Evolutionary conservation across 2,797 vertebrate genomes (phyloP).

Genomic region (Emydoidea blandingii): DNA sequence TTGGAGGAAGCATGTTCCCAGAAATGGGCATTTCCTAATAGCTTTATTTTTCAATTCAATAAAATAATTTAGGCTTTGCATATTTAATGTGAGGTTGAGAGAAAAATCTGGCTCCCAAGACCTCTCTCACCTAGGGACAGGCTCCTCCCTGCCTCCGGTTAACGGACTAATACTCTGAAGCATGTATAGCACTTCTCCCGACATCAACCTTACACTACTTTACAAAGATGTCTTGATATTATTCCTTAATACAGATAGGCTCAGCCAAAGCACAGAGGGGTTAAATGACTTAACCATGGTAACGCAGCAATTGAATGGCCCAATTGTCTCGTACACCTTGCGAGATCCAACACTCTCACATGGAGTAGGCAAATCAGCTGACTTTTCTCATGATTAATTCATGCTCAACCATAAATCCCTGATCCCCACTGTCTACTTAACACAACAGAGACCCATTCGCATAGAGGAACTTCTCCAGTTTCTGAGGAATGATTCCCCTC

Average conservation of each 20-base stretch:
- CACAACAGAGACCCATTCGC: too few relatives aligned
- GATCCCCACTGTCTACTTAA: rapidly evolving
- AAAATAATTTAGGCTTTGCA: not conserved
- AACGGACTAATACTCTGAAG: not conserved
- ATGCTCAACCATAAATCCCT: not conserved
- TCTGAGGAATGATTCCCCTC: not conserved
- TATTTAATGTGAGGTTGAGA: not conserved
- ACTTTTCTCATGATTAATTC: not conserved
- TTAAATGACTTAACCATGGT: not conserved
- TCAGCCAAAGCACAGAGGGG: not conserved
- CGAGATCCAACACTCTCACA: rapidly evolving
- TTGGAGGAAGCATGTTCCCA: conserved; percentile 45
- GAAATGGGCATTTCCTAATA: conserved; percentile 26
- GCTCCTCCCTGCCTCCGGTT: not conserved
- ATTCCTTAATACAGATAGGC: not conserved
- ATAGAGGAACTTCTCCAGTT: not conserved
- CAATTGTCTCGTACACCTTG: not conserved
- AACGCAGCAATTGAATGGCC: too few relatives aligned
- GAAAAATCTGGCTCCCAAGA: not conserved
- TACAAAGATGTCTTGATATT: not conserved
- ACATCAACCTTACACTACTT: rapidly evolving
- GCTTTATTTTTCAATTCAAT: conserved; percentile 34
- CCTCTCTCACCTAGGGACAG: not conserved
- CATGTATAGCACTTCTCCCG: not conserved
- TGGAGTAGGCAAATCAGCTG: not conserved